These are phyloP conservation scores for Agapornis canus DNA, from an alignment of 2,797 vertebrate species.

Conservation along the genomic window DNA sequence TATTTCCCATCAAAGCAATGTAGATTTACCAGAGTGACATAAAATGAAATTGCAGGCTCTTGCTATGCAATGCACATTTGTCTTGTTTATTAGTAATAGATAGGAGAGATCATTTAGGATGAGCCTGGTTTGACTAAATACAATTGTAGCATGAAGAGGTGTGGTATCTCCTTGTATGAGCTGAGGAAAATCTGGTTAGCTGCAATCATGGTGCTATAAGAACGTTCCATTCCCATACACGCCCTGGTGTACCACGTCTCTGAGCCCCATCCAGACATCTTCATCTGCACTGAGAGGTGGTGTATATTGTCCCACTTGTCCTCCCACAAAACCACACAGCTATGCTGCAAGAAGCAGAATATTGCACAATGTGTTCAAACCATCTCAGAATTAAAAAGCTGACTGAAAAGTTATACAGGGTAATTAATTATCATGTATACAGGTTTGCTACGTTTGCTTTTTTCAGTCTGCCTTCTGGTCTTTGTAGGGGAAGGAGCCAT, in stretches of 20 bases:
- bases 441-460: not conserved
- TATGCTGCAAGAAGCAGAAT: not conserved
- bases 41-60: not conserved
- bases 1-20: not conserved
- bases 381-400: not conserved
- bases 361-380: not conserved
- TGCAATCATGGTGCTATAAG: rapidly evolving
- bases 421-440: not conserved
- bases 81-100: not conserved
- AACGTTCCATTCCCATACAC: not conserved
- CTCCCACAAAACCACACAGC: not conserved
- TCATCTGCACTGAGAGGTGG: not conserved
- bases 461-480: not conserved
- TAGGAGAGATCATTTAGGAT: not conserved
- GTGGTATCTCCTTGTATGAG: not conserved
- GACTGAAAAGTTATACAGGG: not conserved
- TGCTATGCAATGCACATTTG: not conserved
- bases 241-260: not conserved
- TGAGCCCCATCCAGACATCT: not conserved
- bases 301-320: not conserved
- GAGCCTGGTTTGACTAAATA: not conserved
- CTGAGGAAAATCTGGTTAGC: not conserved
- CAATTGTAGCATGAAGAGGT: not conserved
- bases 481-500: not conserved
- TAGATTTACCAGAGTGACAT: not conserved